These are phyloP conservation scores for Tragopan temminckii DNA, from an alignment of 2,797 vertebrate genomes.

Conservation along the genomic window DNA sequence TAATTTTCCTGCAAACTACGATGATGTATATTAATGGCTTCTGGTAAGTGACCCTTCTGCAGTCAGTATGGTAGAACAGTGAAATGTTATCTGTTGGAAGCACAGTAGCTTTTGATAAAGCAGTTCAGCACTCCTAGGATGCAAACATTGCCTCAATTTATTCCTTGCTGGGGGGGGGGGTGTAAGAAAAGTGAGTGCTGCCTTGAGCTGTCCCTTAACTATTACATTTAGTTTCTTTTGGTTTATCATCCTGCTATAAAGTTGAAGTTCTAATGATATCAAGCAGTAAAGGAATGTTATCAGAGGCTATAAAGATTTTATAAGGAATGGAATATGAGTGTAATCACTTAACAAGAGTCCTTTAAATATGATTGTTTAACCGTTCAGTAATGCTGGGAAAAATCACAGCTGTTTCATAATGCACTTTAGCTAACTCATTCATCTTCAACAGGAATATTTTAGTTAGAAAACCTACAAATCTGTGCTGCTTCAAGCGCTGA, in stretches of 20 bases:
- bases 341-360: background rate
- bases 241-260: background rate
- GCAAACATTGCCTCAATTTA: background rate
- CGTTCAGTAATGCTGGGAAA: background rate
- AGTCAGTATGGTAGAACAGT: background rate
- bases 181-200: background rate
- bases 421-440: slow-evolving; percentile 34
- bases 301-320: slow-evolving; percentile 6
- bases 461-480: slow-evolving; percentile 14
- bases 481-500: slow-evolving; percentile 14
- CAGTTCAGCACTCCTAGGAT: background rate
- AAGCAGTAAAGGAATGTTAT: slow-evolving; percentile 1
- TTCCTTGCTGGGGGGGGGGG: background rate
- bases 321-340: background rate
- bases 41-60: background rate
- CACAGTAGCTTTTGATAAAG: background rate
- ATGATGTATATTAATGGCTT: background rate
- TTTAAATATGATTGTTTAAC: slow-evolving; percentile 45
- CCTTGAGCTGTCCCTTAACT: background rate
- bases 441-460: slow-evolving; percentile 51
- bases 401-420: slow-evolving; percentile 35
- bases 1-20: background rate
- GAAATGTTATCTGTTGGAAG: background rate
- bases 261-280: background rate
- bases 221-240: background rate